Base-by-base conservation (phyloP, 2,113 vertebrate species). In the Lepisosteus oculatus region DNA sequence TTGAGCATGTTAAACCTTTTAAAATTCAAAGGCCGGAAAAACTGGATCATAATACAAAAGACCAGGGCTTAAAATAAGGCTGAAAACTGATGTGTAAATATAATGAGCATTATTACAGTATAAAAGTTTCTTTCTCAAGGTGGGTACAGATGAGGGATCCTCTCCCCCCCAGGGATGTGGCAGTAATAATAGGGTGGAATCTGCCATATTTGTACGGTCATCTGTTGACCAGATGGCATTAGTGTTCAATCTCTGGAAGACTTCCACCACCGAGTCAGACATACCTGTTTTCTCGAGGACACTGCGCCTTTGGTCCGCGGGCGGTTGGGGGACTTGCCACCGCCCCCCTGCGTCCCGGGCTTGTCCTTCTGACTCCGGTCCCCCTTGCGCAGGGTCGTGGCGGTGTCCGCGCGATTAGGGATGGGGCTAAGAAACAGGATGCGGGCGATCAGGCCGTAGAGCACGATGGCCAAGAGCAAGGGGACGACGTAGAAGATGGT, bases 271-370 rank as follows among this genome's bases (percentile, higher is more conserved):
- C 29, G 29, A 29, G 29, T 29, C 51, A 55, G 63, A 68, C 74
- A 8, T 73, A 94, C 93, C 93, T 94, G 91, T 69, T 94, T 95
- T 76, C 93, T 86, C 69, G 91, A 93, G n/a, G 90, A 92, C 0
- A 78, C 74, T 0, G 85, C 72, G 3, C 78, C 82, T 65, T 87
- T 90, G 8, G 84, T 72, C 0, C 84, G 72, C 3, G 77, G 77
- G 43, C 79, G 79, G 3, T 78, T 82, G 51, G 74, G 77, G 0
- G 55, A 72, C 41, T 78, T 85, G 41, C n/a, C 72, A 8, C 66
- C 69, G 0, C 43, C 43, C 0, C 89, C 82, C 0, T 76, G 56
- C 2, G 81, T 61, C 3, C 73, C 15, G 0, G 8, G 15, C 61
- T 75, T 80, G 55, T 85, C 81, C 29, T 84, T 76, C 68, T 85